Conservation (phyloP, 2,113 vertebrate species). For the Myodes glareolus region DNA sequence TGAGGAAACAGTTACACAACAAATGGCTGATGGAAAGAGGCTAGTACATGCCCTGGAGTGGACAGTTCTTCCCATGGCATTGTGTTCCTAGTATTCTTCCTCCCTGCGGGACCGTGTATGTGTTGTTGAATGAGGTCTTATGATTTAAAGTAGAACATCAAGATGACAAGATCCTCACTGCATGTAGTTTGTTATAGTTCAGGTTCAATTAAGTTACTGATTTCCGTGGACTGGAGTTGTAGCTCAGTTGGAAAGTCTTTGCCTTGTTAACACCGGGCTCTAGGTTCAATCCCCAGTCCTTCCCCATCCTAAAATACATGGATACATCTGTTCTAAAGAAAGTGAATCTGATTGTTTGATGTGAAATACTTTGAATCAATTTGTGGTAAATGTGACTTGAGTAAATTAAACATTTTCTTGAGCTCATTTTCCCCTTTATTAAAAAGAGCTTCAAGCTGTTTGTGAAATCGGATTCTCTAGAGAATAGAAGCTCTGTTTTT, state of each 20-base stretch:
- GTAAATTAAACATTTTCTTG: slow-evolving; percentile 45
- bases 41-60: neutral
- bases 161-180: neutral
- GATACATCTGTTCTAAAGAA: neutral
- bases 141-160: neutral
- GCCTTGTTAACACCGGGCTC: too few relatives aligned
- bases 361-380: slow-evolving; percentile 39
- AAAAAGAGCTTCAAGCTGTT: slow-evolving; percentile 10
- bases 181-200: neutral
- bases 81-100: neutral
- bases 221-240: neutral
- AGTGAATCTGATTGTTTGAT: slow-evolving; percentile 19
- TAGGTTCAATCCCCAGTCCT: neutral
- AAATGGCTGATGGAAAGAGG: neutral
- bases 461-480: slow-evolving; percentile 20
- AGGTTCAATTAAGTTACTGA: neutral
- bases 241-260: neutral
- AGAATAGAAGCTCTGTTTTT: slow-evolving; percentile 8
- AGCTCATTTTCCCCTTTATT: neutral
- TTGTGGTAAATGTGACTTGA: slow-evolving; percentile 37
- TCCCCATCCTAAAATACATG: neutral
- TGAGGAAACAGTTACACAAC: neutral
- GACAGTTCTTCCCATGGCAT: neutral
- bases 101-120: neutral
- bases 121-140: neutral